Evolutionary conservation across 2,113 vertebrate species (phyloP).

Genomic region (Daphoenositta chrysoptera): DNA sequence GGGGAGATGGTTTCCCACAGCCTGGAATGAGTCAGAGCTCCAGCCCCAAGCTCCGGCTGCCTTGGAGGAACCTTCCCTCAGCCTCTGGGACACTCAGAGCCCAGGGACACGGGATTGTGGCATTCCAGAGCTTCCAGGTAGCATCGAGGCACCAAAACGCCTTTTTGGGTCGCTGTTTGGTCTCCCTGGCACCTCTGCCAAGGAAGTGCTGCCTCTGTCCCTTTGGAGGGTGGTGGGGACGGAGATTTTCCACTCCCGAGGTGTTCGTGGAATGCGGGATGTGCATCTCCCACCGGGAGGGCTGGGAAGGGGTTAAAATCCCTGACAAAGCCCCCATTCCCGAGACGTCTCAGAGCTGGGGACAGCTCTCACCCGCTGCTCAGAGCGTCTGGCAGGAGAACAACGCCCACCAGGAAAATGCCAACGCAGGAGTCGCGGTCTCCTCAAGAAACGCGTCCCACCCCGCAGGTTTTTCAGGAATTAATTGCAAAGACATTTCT

Average conservation of each 20-base stretch:
- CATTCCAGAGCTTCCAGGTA: not conserved
- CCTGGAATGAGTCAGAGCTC: not conserved
- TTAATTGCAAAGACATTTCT: not conserved
- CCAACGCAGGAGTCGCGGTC: not conserved
- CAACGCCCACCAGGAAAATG: not conserved
- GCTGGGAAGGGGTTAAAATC: not conserved
- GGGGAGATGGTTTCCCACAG: not conserved
- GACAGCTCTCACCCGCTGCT: not conserved
- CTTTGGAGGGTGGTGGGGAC: not conserved
- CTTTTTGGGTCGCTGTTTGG: not conserved
- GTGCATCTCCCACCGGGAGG: not conserved
- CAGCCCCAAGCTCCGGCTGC: not conserved
- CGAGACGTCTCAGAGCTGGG: not conserved
- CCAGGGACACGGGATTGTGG: not conserved
- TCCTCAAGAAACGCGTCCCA: not conserved
- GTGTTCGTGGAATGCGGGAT: fast-evolving
- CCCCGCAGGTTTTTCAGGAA: not conserved
- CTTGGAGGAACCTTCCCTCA: not conserved
- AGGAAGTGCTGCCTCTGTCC: not conserved
- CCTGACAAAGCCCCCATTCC: not conserved
- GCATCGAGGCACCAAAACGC: not conserved
- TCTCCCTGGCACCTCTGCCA: not conserved
- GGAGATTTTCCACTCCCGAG: not conserved
- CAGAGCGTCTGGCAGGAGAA: not conserved
- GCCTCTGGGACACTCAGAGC: not conserved